phyloP scores from a whole-genome alignment of 2,888 invertebrate species.

The Trileptium ribeirensis region DNA sequence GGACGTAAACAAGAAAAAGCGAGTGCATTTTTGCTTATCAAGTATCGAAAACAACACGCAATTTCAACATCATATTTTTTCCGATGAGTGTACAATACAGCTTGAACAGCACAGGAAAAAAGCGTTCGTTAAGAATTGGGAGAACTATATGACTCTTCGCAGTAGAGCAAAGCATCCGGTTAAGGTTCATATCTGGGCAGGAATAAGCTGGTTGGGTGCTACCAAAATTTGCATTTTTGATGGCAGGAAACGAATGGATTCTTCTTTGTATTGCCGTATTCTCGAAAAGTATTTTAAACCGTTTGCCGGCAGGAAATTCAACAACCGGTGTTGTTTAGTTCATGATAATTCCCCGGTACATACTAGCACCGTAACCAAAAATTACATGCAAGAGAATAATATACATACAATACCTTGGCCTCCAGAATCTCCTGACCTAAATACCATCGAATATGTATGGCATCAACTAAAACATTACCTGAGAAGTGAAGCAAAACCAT shows the following conservation, averaged over 20 bases:
- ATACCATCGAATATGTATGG: constrained; percentile 3
- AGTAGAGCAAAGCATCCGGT: constrained; percentile 3
- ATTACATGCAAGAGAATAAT: neutral
- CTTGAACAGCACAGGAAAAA: neutral
- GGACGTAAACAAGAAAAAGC: neutral
- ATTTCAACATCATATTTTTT: too few relatives aligned
- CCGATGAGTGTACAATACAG: neutral
- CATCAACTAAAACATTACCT: constrained; percentile 2
- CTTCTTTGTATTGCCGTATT: neutral
- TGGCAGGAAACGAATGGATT: neutral
- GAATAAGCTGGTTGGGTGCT: neutral
- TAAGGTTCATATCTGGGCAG: neutral
- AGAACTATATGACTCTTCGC: neutral
- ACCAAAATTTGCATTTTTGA: constrained; percentile 7
- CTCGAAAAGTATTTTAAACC: neutral
- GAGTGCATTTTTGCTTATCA: constrained; percentile 1
- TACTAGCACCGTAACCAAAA: neutral
- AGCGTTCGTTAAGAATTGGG: neutral
- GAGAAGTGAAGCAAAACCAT: neutral
- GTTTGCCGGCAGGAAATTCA: neutral
- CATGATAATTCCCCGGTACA: neutral
- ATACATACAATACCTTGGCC: neutral
- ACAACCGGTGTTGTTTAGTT: neutral
- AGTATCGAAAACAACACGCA: too few relatives aligned
- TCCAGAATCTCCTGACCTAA: neutral